These are phyloP conservation scores for Fundulus diaphanus DNA, from an alignment of 2,797 vertebrate species.

Conservation along the genomic window DNA sequence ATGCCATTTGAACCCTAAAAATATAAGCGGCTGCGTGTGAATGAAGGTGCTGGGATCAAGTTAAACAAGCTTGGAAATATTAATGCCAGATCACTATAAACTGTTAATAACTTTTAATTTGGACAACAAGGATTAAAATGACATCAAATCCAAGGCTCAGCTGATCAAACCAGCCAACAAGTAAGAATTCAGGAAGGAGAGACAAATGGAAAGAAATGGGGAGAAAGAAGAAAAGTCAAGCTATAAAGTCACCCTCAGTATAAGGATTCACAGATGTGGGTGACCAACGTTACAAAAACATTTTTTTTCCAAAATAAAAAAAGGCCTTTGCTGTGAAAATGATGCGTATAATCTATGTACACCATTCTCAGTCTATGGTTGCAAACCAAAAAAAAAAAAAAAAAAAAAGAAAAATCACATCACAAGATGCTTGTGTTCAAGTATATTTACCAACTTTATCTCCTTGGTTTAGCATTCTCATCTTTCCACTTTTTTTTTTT, in stretches of 20 bases:
- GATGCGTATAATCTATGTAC: constrained; percentile 80
- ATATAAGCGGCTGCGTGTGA: background rate
- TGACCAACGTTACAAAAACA: constrained; percentile 82
- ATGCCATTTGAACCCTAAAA: background rate
- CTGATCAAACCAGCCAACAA: constrained; percentile 75
- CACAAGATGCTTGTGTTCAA: constrained; percentile 85
- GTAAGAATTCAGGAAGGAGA: constrained; percentile 61
- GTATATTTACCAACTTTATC: constrained; percentile 83
- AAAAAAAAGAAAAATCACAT: constrained; percentile 82
- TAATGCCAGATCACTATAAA: constrained; percentile 51
- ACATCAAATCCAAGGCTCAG: constrained; percentile 78
- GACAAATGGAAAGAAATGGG: constrained; percentile 59
- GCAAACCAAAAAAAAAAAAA: constrained; percentile 82
- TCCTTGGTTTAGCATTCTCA: constrained; percentile 78
- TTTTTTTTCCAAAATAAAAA: constrained; percentile 69
- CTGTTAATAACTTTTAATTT: constrained; percentile 89
- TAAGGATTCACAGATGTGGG: constrained; percentile 80
- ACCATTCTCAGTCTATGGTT: constrained; percentile 80
- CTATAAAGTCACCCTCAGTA: constrained; percentile 75
- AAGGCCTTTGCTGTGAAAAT: constrained; percentile 81
- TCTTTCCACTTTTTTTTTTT: constrained; percentile 75
- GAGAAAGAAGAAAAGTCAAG: constrained; percentile 62
- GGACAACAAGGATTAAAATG: constrained; percentile 84
- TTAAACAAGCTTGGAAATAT: constrained; percentile 28
- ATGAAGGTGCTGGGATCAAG: background rate